Conservation (phyloP, 1,140 invertebrate genomes). For the Gryon sp. region DNA sequence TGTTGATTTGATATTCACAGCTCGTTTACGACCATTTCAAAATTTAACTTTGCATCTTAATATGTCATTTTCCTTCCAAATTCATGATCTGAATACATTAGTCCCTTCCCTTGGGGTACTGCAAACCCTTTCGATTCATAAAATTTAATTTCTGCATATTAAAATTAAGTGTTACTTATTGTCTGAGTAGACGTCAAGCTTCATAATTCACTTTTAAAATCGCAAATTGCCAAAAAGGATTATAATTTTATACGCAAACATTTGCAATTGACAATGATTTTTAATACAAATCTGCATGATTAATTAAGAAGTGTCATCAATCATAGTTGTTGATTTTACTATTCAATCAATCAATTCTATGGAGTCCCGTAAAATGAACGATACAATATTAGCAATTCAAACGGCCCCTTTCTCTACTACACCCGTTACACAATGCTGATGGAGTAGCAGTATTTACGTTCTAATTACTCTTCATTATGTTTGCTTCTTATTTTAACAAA, state of each 20-base stretch:
- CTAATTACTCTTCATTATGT: neutral
- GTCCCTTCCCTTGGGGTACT: neutral
- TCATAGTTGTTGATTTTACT: too few relatives aligned
- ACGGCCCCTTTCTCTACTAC: slow-evolving; percentile 2
- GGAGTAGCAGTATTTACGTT: slow-evolving; percentile 12
- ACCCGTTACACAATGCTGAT: slow-evolving; percentile 7
- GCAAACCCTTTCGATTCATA: neutral
- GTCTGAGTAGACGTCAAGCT: too few relatives aligned
- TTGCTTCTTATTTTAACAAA: neutral
- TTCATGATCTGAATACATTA: slow-evolving; percentile 10
- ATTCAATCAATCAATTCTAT: too few relatives aligned
- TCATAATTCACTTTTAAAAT: too few relatives aligned
- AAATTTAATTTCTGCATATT: neutral
- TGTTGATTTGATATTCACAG: slow-evolving; percentile 2
- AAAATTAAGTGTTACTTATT: neutral
- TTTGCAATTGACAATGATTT: neutral
- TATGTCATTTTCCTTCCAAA: neutral
- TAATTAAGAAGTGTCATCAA: neutral
- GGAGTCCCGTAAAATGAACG: neutral
- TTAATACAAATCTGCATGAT: neutral
- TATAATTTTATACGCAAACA: too few relatives aligned
- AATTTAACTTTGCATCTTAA: neutral
- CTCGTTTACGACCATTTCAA: neutral
- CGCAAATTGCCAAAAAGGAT: too few relatives aligned
- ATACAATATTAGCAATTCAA: neutral